These are phyloP conservation scores for Spodoptera picta DNA, from an alignment of 2,888 invertebrate species.

Conservation along the genomic window DNA sequence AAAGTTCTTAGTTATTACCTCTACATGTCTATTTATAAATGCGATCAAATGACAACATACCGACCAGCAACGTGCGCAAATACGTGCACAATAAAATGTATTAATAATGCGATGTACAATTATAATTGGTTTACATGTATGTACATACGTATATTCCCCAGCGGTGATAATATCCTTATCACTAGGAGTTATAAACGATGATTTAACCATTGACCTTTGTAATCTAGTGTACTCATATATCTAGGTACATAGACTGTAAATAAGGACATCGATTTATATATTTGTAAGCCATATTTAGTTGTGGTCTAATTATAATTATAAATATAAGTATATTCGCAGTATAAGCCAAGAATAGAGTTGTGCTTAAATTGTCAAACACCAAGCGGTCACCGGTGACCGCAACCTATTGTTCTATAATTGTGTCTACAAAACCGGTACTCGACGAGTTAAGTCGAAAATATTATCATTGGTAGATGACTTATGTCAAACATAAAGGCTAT, in stretches of 20 bases:
- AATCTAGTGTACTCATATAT: constrained; percentile 58
- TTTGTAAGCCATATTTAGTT: constrained; percentile 14
- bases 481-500: too few species aligned
- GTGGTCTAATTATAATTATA: constrained; percentile 6
- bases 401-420: too few species aligned
- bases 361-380: too few species aligned
- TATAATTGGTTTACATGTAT: constrained; percentile 22
- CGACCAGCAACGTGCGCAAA: constrained; percentile 4
- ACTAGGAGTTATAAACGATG: constrained; percentile 65
- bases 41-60: constrained; percentile 3
- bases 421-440: too few species aligned
- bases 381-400: too few species aligned
- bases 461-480: too few species aligned
- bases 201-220: constrained; percentile 70
- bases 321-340: background rate
- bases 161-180: constrained; percentile 63
- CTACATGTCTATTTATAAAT: constrained; percentile 15
- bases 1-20: background rate
- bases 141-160: constrained; percentile 43
- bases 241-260: constrained; percentile 38
- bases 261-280: constrained; percentile 35
- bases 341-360: too few species aligned
- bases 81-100: constrained; percentile 21
- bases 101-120: constrained; percentile 23
- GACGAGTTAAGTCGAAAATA: too few species aligned